A percentile compares a stretch with the other conserved stretches of the same genome.
Conservation (phyloP, 2,113 vertebrate species). For the Carassius gibelio region DNA sequence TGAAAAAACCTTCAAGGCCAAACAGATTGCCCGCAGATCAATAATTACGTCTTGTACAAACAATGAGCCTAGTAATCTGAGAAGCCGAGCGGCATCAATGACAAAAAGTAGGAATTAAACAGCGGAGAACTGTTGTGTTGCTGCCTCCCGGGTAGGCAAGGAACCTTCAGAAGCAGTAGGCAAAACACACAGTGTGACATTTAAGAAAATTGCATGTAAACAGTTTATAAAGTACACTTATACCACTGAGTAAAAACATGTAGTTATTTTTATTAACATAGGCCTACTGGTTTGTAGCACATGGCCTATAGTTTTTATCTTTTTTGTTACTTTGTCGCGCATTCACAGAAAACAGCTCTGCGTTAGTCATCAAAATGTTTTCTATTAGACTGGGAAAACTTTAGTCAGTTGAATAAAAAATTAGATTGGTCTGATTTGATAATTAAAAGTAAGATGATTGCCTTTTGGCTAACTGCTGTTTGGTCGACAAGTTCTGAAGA, state of each 20-base stretch:
- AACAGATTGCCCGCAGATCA: slow-evolving; percentile 37
- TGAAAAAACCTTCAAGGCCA: slow-evolving; percentile 9
- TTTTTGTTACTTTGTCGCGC: too few relatives aligned
- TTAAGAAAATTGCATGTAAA: slow-evolving; percentile 40
- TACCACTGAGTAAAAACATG: neutral
- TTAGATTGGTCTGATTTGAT: neutral
- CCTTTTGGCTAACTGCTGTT: neutral
- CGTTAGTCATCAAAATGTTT: too few relatives aligned
- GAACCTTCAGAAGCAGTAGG: neutral
- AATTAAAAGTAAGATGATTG: neutral
- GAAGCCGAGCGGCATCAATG: slow-evolving; percentile 20
- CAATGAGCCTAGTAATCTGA: slow-evolving; percentile 37
- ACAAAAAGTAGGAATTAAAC: slow-evolving; percentile 32
- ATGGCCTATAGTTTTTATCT: too few relatives aligned
- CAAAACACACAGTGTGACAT: slow-evolving; percentile 23
- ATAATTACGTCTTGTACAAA: slow-evolving; percentile 45
- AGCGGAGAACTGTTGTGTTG: neutral
- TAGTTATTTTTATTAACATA: neutral
- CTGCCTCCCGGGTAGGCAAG: neutral
- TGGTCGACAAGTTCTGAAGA: too few relatives aligned
- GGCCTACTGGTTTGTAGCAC: too few relatives aligned
- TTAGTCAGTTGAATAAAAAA: neutral
- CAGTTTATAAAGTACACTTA: slow-evolving; percentile 22
- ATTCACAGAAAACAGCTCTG: too few relatives aligned
- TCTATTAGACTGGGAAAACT: neutral